Conservation (phyloP, 2,797 vertebrate genomes). For the Podarcis lilfordi region DNA sequence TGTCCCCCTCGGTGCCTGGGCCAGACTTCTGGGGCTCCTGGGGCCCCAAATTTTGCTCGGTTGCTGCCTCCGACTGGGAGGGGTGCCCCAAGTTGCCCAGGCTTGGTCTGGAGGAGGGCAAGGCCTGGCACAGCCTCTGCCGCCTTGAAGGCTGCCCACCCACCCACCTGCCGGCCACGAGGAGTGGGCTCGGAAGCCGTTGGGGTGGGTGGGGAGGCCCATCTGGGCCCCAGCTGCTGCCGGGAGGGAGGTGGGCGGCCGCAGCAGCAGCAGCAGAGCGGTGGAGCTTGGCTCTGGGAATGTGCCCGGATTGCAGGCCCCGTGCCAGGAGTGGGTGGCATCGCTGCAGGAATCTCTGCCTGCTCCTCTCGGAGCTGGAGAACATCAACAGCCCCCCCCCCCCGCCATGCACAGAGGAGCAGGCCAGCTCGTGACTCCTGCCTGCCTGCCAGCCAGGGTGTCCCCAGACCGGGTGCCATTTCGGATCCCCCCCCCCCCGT, state of each 20-base stretch:
- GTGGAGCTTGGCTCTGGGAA: conserved; percentile 58
- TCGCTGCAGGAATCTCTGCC: not conserved
- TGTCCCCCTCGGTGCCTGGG: not conserved
- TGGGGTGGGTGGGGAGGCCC: not conserved
- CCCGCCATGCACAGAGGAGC: not conserved
- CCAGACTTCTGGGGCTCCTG: not conserved
- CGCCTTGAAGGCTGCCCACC: not conserved
- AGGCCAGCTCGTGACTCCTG: not conserved
- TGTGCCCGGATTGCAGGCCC: conserved; percentile 57
- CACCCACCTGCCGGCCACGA: not conserved
- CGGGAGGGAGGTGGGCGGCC: not conserved
- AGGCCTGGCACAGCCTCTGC: not conserved
- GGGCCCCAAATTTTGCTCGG: not conserved
- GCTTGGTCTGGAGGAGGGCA: not conserved
- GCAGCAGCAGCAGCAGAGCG: rapidly evolving
- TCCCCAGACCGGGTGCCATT: too few relatives aligned
- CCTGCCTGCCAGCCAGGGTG: not conserved
- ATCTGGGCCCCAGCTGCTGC: not conserved
- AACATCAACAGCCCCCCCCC: not conserved
- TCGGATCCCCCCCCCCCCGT: too few relatives aligned
- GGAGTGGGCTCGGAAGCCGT: not conserved
- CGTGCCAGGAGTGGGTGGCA: conserved; percentile 20
- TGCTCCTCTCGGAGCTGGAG: rapidly evolving
- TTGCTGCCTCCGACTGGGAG: too few relatives aligned
- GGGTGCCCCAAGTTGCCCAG: not conserved